Evolutionary conservation across 37 sponge, comb jelly and placozoan genomes (phyloP).

Genomic region (Oopsacas minuta): DNA sequence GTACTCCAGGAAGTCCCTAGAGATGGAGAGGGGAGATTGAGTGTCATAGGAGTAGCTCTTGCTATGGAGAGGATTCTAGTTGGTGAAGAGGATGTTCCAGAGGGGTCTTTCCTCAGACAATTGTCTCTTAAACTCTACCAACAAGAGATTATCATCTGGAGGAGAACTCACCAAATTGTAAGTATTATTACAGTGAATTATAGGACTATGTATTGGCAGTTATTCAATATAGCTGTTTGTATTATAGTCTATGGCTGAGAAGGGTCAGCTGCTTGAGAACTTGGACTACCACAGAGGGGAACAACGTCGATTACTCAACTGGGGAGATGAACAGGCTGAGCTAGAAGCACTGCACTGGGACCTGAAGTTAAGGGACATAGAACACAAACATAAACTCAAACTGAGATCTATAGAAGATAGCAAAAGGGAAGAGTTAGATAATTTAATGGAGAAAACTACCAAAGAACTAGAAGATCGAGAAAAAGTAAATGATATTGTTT

Average conservation of each 20-base stretch:
- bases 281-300: slow-evolving; percentile 4
- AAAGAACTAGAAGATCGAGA: neutral
- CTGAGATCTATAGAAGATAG: neutral
- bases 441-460: neutral
- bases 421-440: neutral
- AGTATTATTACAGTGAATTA: too few relatives aligned
- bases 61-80: slow-evolving; percentile 5
- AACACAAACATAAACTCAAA: neutral
- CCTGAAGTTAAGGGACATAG: neutral
- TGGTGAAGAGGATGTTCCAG: neutral
- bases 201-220: neutral
- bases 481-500: neutral
- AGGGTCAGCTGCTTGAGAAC: neutral
- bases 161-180: neutral
- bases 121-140: neutral
- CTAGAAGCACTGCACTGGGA: slow-evolving; percentile 12
- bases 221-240: neutral
- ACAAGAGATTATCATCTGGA: neutral
- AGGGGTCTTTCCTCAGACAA: neutral
- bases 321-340: neutral
- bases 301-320: neutral
- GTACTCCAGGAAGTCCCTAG: neutral
- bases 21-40: slow-evolving; percentile 6
- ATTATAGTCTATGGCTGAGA: neutral
- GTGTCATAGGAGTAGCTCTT: neutral